These are phyloP conservation scores for Sturmia bella DNA, from an alignment of 2,888 invertebrate genomes.

Conservation along the genomic window DNA sequence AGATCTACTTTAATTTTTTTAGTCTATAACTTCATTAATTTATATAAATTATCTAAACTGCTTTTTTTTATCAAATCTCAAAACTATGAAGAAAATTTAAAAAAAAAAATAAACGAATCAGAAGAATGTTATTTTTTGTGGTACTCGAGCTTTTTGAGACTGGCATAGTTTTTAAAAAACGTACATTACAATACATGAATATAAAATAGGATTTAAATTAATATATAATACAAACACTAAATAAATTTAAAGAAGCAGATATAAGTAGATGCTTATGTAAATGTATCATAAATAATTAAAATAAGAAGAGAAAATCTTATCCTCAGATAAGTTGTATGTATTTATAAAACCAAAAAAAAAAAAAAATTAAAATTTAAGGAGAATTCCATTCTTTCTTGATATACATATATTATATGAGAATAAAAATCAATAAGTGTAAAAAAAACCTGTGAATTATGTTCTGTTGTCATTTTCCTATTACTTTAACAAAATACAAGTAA, in stretches of 20 bases:
- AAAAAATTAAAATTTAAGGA: conserved; percentile 14
- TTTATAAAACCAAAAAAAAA: conserved; percentile 40
- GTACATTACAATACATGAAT: conserved; percentile 5
- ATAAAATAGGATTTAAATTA: conserved; percentile 21
- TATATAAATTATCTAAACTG: conserved; percentile 6
- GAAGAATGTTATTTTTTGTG: conserved; percentile 71
- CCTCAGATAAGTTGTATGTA: conserved; percentile 64
- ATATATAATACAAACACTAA: conserved; percentile 11
- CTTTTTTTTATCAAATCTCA: conserved; percentile 15
- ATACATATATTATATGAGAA: background rate
- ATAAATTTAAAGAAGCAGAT: conserved; percentile 25
- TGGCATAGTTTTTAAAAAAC: conserved; percentile 81
- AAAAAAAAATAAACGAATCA: conserved; percentile 70
- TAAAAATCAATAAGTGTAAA: background rate
- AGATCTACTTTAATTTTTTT: too few relatives aligned
- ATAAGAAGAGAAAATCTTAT: conserved; percentile 55
- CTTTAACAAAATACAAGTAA: too few relatives aligned
- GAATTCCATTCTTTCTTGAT: conserved; percentile 47
- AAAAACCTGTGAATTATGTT: conserved; percentile 56
- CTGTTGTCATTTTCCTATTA: too few relatives aligned
- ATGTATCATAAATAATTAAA: conserved; percentile 57
- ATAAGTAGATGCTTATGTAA: conserved; percentile 68
- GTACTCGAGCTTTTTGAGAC: conserved; percentile 83
- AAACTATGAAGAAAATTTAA: conserved; percentile 40
- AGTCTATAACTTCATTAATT: too few relatives aligned